phyloP scores from a whole-genome alignment of 35 echinoderm and acorn worm genomes.

The Anneissia japonica region DNA sequence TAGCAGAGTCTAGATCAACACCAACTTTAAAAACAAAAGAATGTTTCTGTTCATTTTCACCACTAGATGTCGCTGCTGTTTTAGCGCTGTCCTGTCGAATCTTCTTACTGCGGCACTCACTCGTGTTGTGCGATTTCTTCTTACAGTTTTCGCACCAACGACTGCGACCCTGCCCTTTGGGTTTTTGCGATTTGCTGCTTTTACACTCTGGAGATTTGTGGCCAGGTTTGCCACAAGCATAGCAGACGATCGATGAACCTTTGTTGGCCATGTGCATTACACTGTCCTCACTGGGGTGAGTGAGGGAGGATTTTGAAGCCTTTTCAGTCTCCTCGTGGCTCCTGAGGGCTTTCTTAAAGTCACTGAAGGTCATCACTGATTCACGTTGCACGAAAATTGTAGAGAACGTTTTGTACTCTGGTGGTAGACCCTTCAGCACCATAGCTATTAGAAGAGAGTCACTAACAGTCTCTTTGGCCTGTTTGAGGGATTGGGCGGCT shows the following conservation, averaged over 20 bases:
- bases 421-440: constrained; percentile 28
- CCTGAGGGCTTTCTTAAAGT: constrained; percentile 24
- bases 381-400: neutral
- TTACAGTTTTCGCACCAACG: neutral
- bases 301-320: neutral
- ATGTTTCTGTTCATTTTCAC: neutral
- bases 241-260: constrained; percentile 14
- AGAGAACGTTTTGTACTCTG: constrained; percentile 2
- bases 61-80: neutral
- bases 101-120: neutral
- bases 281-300: neutral
- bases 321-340: constrained; percentile 42
- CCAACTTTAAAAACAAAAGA: neutral
- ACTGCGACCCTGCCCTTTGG: neutral
- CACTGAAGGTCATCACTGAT: constrained; percentile 11
- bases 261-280: neutral
- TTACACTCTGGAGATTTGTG: constrained; percentile 34
- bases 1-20: neutral
- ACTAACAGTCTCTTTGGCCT: constrained; percentile 18
- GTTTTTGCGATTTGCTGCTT: neutral
- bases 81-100: neutral
- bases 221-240: constrained; percentile 17
- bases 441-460: constrained; percentile 39
- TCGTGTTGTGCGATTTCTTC: neutral
- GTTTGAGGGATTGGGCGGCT: neutral